Evolutionary conservation across 2,888 invertebrate species (phyloP).

Genomic region (Drosophila melanosoma): DNA sequence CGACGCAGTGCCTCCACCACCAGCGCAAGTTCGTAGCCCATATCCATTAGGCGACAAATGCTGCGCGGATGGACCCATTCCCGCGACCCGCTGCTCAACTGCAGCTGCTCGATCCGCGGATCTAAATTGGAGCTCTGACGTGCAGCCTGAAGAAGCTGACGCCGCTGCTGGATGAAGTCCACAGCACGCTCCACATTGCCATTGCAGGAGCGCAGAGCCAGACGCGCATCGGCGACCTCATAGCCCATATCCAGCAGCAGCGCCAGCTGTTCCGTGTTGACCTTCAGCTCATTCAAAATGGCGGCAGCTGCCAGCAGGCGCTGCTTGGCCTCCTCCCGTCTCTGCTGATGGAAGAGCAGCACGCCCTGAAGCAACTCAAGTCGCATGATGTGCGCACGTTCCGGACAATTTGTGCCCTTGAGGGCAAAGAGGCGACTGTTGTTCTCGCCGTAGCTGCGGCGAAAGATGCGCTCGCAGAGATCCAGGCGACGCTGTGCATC

Average conservation of each 20-base stretch:
- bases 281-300: constrained; percentile 88
- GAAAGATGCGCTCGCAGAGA: constrained; percentile 89
- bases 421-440: constrained; percentile 87
- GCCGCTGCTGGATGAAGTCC: constrained; percentile 87
- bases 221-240: constrained; percentile 88
- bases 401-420: constrained; percentile 87
- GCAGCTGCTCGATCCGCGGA: constrained; percentile 61
- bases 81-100: constrained; percentile 33
- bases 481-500: constrained; percentile 90
- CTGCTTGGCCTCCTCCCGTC: constrained; percentile 87
- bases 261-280: constrained; percentile 86
- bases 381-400: constrained; percentile 90
- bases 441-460: constrained; percentile 88
- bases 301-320: constrained; percentile 88
- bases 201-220: constrained; percentile 87
- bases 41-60: constrained; percentile 86
- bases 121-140: constrained; percentile 86
- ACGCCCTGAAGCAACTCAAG: constrained; percentile 93
- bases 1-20: constrained; percentile 87
- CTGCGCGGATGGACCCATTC: constrained; percentile 84
- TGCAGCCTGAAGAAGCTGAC: constrained; percentile 85
- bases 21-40: constrained; percentile 89
- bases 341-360: constrained; percentile 91
- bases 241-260: constrained; percentile 88
- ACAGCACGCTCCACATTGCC: constrained; percentile 88